These are phyloP conservation scores for Mesochorus sp. DNA, from an alignment of 2,888 invertebrate species.

Conservation along the genomic window DNA sequence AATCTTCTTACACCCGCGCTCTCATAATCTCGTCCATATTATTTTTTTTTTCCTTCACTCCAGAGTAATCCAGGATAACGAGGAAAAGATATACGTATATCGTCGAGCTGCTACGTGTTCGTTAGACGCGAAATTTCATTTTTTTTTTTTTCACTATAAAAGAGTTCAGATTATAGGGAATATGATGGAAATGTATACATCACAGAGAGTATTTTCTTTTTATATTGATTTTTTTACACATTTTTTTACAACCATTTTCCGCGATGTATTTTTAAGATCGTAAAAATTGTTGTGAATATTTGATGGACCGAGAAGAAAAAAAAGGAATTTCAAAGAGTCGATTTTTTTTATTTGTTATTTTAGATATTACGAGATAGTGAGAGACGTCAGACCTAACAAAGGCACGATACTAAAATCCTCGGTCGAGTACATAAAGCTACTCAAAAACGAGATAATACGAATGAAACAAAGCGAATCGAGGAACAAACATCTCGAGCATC, in stretches of 20 bases:
- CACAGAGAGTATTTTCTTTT: not conserved
- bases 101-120: not conserved
- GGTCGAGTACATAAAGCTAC: conserved; percentile 96
- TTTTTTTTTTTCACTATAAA: not conserved
- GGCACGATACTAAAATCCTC: conserved; percentile 99
- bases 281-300: not conserved
- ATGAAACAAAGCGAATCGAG: conserved; percentile 90
- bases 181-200: not conserved
- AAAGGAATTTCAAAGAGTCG: not conserved
- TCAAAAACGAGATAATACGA: conserved; percentile 88
- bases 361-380: conserved; percentile 92
- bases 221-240: not conserved
- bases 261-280: not conserved
- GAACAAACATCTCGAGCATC: conserved; percentile 91
- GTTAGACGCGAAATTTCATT: not conserved
- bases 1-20: conserved; percentile 7
- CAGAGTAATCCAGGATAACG: conserved; percentile 1
- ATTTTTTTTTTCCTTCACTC: conserved; percentile 21
- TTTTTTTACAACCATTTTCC: not conserved
- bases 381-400: conserved; percentile 95
- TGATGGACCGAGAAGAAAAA: not conserved
- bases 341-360: conserved; percentile 5
- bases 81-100: conserved; percentile 7
- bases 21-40: conserved; percentile 2
- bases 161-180: not conserved